Evolutionary conservation across 1,140 invertebrate species (phyloP).

Genomic region (Pogonomyrmex californicus): DNA sequence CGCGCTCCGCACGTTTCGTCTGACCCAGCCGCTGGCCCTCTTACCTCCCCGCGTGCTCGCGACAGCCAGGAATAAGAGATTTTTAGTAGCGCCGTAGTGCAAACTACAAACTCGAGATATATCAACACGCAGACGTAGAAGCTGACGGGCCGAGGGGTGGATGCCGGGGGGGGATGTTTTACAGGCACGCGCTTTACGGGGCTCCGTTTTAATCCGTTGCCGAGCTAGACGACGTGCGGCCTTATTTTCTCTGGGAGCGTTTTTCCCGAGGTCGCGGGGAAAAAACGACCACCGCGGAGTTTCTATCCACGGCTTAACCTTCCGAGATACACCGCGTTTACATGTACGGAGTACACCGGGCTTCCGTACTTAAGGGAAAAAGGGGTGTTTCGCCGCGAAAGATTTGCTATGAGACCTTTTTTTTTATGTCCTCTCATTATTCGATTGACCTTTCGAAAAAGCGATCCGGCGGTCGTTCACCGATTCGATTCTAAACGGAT

Average conservation of each 20-base stretch:
- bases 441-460: constrained; percentile 17
- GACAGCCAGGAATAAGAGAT: constrained; percentile 71
- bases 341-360: constrained; percentile 9
- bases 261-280: constrained; percentile 26
- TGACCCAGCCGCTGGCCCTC: background rate
- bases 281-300: constrained; percentile 47
- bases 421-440: constrained; percentile 37
- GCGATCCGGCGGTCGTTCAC: background rate
- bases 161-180: constrained; percentile 13
- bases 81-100: constrained; percentile 66
- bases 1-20: constrained; percentile 11
- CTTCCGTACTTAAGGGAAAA: constrained; percentile 6
- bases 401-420: constrained; percentile 5
- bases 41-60: constrained; percentile 33
- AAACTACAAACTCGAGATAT: constrained; percentile 75
- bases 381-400: constrained; percentile 8
- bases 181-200: constrained; percentile 51
- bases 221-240: constrained; percentile 20
- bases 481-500: background rate
- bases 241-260: constrained; percentile 54
- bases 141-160: background rate
- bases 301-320: constrained; percentile 47
- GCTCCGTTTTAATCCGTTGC: constrained; percentile 55
- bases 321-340: constrained; percentile 12
- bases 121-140: constrained; percentile 58